Evolutionary conservation across 1,140 invertebrate genomes (phyloP), one percentile per base, ranked within the genome.

Genomic region (Megalonaias nervosa): DNA sequence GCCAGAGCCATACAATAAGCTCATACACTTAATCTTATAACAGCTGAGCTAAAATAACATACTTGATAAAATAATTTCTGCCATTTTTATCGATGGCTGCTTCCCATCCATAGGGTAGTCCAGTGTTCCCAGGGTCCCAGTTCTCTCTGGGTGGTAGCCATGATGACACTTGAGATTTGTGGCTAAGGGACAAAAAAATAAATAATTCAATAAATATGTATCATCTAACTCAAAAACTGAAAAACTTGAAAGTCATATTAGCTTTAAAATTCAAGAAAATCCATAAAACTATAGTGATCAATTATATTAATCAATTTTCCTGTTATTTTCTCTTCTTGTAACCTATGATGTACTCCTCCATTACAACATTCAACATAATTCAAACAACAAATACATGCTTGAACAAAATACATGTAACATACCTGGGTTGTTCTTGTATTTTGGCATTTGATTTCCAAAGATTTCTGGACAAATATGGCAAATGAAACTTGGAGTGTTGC

Each of bases 51-150:
- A n/a, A 48, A 48, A 48, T 9, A 48, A 93, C 94, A 94, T 91
- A 97, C 96, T 97, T 97, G 90, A 97, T 96, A 86, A 94, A 97
- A 90, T 97, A 97, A 66, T 93, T 93, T 89, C 95, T 94, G 72
- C 95, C 95, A 79, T 95, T 93, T 84, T 93, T 93, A 91, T 96
- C 95, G 21, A 94, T 89, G 21, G 95, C 96, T 81, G 94, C 92
- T 90, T 98, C 96, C 96, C 96, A 97, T 6, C 96, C 96, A 87
- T 95, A 97, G 0, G 96, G 96, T 23, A 97, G 91, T 12, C 85
- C 87, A 56, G 70, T 31, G 69, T 91, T 91, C 67, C 90, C 92
- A 21, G 86, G 81, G 57, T 89, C 92, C 95, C 96, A 96, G 82
- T 94, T 94, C 86, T 96, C 95, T 16, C 93, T 93, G 0, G 96